Conservation (phyloP, 2,888 invertebrate species). For the Lasioglossum calceatum region DNA sequence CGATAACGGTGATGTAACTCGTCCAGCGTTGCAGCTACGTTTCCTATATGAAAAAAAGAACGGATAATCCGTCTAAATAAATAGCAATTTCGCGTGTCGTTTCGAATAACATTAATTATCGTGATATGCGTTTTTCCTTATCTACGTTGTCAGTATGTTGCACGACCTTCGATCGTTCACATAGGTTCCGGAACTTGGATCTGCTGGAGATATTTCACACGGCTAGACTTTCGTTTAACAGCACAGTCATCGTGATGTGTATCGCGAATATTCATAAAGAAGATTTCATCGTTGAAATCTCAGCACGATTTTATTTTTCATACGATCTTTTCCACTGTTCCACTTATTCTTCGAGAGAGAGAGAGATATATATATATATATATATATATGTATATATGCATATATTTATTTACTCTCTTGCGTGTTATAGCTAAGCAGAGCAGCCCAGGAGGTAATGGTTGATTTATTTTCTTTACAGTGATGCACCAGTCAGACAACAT, state of each 20-base stretch:
- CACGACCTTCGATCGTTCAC: constrained; percentile 47
- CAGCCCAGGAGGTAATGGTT: not conserved
- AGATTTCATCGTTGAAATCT: too few species aligned
- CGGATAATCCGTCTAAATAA: not conserved
- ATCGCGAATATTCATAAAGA: not conserved
- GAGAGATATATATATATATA: not conserved
- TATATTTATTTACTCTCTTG: not conserved
- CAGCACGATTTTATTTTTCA: not conserved
- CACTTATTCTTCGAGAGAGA: not conserved
- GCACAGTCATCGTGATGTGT: constrained; percentile 38
- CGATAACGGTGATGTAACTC: constrained; percentile 41
- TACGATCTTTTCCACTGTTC: not conserved
- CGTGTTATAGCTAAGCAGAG: not conserved
- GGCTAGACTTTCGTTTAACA: constrained; percentile 28
- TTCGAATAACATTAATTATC: constrained; percentile 35
- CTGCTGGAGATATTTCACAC: constrained; percentile 33
- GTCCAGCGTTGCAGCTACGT: not conserved
- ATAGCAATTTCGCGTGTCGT: not conserved
- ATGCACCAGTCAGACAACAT: constrained; percentile 94
- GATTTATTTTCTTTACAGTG: constrained; percentile 86
- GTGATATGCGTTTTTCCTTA: constrained; percentile 43
- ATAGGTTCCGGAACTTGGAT: constrained; percentile 49
- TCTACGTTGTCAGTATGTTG: constrained; percentile 27
- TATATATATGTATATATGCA: not conserved
- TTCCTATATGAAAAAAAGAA: not conserved